Evolutionary conservation across 2,888 invertebrate genomes (phyloP).

Genomic region (Megastigmus dorsalis): DNA sequence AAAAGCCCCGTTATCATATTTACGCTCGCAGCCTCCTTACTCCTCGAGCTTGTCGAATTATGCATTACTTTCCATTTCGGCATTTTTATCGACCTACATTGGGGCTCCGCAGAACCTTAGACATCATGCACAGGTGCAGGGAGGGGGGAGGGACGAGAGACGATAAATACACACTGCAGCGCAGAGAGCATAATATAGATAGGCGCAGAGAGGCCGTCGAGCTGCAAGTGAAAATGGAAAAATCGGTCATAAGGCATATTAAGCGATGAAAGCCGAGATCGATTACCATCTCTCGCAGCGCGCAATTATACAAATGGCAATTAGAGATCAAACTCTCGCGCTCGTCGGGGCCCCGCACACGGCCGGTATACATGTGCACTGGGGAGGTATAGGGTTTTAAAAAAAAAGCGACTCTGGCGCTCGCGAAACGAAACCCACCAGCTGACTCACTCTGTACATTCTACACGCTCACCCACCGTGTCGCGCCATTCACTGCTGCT

Average conservation of each 20-base stretch:
- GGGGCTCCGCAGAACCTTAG: too few species aligned
- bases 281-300: constrained; percentile 7
- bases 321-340: constrained; percentile 50
- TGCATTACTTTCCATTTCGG: constrained; percentile 46
- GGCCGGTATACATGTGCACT: too few species aligned
- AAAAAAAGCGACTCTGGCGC: not conserved
- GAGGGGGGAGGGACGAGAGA: too few species aligned
- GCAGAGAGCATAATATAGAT: too few species aligned
- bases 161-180: too few species aligned
- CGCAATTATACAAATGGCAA: constrained; percentile 31
- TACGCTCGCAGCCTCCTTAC: not conserved
- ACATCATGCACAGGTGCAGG: too few species aligned
- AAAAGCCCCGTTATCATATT: constrained; percentile 19
- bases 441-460: not conserved
- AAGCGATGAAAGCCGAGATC: constrained; percentile 37
- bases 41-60: constrained; percentile 30
- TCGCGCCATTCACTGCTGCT: not conserved
- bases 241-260: not conserved
- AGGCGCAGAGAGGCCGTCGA: not conserved
- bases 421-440: not conserved
- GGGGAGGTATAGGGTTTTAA: too few species aligned
- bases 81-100: constrained; percentile 35
- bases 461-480: too few species aligned
- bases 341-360: constrained; percentile 46
- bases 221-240: constrained; percentile 32